These are phyloP conservation scores for Cetoscarus ocellatus DNA, from an alignment of 2,797 vertebrate species.

Conservation along the genomic window DNA sequence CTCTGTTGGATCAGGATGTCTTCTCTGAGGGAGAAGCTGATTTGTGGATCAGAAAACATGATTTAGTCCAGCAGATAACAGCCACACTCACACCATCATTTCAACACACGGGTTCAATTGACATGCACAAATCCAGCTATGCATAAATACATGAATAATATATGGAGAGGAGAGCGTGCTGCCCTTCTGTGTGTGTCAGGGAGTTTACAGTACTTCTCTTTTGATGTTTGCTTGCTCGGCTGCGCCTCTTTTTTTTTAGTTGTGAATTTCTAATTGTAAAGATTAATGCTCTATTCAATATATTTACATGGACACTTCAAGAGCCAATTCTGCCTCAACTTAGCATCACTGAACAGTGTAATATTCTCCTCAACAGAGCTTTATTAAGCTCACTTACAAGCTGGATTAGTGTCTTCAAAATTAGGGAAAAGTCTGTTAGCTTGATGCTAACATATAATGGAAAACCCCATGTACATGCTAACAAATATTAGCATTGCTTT, in stretches of 20 bases:
- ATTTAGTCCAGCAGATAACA: slow-evolving; percentile 1
- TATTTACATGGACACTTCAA: no score
- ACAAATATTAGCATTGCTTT: no score
- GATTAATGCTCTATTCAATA: no score
- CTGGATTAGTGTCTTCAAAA: no score
- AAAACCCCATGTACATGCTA: no score
- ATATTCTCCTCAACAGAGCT: no score
- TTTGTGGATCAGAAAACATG: slow-evolving; percentile 43
- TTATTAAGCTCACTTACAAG: no score
- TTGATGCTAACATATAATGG: no score
- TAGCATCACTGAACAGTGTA: no score
- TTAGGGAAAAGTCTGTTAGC: no score
- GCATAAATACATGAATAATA: slow-evolving; percentile 76
- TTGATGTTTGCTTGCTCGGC: not conserved
- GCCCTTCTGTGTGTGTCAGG: not conserved
- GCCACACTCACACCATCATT: not conserved
- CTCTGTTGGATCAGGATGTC: not conserved
- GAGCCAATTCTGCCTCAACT: no score
- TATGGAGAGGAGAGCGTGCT: slow-evolving; percentile 16
- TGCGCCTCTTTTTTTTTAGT: not conserved
- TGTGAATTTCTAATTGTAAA: not conserved
- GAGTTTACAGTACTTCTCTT: not conserved
- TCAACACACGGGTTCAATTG: slow-evolving; percentile 14
- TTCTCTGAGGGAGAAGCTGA: slow-evolving; percentile 26
- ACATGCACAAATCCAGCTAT: slow-evolving; percentile 68